These are phyloP conservation scores for Tachystola acroxantha DNA, from an alignment of 2,888 invertebrate species.

Conservation along the genomic window DNA sequence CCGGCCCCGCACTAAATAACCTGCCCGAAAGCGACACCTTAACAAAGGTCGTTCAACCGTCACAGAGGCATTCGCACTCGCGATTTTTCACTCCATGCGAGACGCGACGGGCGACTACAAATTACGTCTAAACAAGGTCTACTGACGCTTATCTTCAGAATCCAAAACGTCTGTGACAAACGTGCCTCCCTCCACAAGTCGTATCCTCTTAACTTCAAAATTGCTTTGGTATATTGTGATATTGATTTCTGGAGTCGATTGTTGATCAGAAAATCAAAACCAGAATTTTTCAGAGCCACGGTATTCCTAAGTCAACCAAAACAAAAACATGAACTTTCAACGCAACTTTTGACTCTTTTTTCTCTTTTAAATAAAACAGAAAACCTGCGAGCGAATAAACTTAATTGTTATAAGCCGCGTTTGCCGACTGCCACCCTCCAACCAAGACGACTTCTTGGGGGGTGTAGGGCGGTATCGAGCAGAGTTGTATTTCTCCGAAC, in stretches of 20 bases:
- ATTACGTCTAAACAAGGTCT: slow-evolving; percentile 7
- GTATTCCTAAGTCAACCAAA: not conserved
- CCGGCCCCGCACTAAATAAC: slow-evolving; percentile 65
- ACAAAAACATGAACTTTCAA: slow-evolving; percentile 12
- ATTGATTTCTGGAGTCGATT: too few species aligned
- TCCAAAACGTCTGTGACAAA: not conserved
- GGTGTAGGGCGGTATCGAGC: slow-evolving; percentile 41
- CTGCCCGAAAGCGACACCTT: slow-evolving; percentile 77
- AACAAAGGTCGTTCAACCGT: slow-evolving; percentile 77
- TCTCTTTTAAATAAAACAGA: slow-evolving; percentile 50
- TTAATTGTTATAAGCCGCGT: slow-evolving; percentile 76
- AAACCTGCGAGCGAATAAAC: slow-evolving; percentile 69
- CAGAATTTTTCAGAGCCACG: too few species aligned
- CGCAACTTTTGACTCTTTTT: slow-evolving; percentile 23
- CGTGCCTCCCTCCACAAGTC: too few species aligned
- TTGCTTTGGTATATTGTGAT: too few species aligned
- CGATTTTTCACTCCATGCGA: slow-evolving; percentile 39
- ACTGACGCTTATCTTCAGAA: not conserved
- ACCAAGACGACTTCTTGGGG: slow-evolving; percentile 36
- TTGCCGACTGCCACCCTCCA: slow-evolving; percentile 55
- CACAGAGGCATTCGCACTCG: slow-evolving; percentile 44
- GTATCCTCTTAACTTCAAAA: too few species aligned
- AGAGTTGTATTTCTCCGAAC: slow-evolving; percentile 73
- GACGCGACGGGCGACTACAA: slow-evolving; percentile 13
- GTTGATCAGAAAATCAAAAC: too few species aligned